A percentile compares a stretch with the other conserved stretches of the same genome.
These are phyloP conservation scores for Leucoraja erinaceus DNA, from an alignment of 2,113 vertebrate species.

Conservation along the genomic window DNA sequence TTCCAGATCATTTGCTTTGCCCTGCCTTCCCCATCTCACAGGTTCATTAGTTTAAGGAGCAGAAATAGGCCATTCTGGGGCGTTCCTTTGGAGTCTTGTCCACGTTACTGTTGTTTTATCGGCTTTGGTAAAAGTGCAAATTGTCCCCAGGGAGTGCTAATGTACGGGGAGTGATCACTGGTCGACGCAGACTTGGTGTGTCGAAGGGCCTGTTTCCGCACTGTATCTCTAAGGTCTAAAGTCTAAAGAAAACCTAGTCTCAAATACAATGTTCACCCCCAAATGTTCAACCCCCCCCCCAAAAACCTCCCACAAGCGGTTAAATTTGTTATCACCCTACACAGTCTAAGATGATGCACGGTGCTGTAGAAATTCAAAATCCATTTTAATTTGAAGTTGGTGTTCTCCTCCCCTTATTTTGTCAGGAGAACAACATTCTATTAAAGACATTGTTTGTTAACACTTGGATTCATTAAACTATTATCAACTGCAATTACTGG, in stretches of 20 bases:
- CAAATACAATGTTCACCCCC: background rate
- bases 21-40: too few relatives aligned
- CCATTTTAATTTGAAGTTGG: background rate
- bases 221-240: too few relatives aligned
- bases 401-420: background rate
- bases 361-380: background rate
- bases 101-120: too few relatives aligned
- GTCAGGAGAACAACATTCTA: conserved; percentile 7
- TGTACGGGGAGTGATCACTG: too few relatives aligned
- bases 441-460: conserved; percentile 10
- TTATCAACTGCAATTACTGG: conserved; percentile 16
- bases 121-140: too few relatives aligned
- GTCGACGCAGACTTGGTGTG: too few relatives aligned
- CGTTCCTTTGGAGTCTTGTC: too few relatives aligned
- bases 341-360: background rate
- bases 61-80: too few relatives aligned
- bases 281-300: background rate
- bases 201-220: too few relatives aligned
- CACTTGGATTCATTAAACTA: background rate
- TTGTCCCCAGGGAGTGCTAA: too few relatives aligned
- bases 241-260: background rate
- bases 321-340: background rate
- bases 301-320: background rate
- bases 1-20: too few relatives aligned
- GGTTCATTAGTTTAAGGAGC: too few relatives aligned